Conservation (phyloP, 2,797 vertebrate genomes). For the Erpetoichthys calabaricus region DNA sequence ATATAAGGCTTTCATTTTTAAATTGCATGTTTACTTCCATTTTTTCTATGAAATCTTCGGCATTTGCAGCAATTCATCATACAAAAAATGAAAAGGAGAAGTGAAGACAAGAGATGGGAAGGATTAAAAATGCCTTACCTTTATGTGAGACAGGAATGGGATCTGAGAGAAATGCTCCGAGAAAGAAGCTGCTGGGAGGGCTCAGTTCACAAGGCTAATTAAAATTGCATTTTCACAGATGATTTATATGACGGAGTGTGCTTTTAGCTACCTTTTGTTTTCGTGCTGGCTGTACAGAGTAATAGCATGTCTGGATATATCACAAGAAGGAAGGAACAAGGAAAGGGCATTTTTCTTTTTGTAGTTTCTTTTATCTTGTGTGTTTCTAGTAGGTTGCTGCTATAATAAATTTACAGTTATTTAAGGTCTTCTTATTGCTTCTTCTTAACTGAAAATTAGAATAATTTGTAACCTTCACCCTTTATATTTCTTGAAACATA, state of each 20-base stretch:
- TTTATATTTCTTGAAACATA: too few species aligned
- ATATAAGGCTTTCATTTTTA: conserved; percentile 32
- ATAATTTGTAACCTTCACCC: too few species aligned
- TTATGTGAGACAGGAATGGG: conserved; percentile 12
- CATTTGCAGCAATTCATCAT: conserved; percentile 24
- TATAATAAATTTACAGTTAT: too few species aligned
- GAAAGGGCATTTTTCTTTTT: background rate
- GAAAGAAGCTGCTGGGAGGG: conserved; percentile 1
- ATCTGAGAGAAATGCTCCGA: conserved; percentile 9
- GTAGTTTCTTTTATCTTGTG: too few species aligned
- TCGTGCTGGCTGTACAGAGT: too few species aligned
- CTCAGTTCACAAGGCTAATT: conserved; percentile 3
- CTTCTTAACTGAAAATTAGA: too few species aligned
- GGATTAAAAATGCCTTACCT: conserved; percentile 2
- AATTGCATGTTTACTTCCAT: conserved; percentile 21
- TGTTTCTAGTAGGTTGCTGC: too few species aligned
- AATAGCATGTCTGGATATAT: too few species aligned
- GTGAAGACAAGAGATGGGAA: conserved; percentile 12
- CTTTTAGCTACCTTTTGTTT: conserved; percentile 5
- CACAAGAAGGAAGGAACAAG: too few species aligned
- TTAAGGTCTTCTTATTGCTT: too few species aligned
- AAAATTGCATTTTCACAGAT: background rate
- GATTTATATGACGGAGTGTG: conserved; percentile 6
- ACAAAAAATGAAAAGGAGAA: conserved; percentile 19
- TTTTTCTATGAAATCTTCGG: conserved; percentile 35